Percentiles rank a stretch among this genome's conserved stretches.
Conservation (phyloP, 2,113 vertebrate species). For the Carlito syrichta region DNA sequence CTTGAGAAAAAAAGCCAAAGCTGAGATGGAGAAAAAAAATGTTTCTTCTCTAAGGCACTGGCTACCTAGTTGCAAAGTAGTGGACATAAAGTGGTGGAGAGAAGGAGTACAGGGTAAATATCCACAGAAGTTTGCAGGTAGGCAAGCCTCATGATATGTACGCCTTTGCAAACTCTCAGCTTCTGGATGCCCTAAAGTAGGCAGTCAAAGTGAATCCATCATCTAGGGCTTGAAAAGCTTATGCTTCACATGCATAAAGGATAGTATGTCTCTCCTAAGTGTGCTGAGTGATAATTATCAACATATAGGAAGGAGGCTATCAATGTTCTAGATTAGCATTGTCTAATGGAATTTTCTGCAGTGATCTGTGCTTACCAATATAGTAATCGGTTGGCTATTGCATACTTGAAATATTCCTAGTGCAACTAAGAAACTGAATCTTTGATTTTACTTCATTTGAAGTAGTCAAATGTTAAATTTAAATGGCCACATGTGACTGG, state of each 20-base stretch:
- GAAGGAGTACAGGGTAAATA: not conserved
- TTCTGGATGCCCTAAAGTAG: not conserved
- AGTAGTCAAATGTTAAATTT: not conserved
- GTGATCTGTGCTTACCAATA: not conserved
- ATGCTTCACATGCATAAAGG: not conserved
- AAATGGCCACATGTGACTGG: not conserved
- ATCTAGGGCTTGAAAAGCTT: not conserved
- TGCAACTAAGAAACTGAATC: not conserved
- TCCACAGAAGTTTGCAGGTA: not conserved
- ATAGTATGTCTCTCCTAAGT: not conserved
- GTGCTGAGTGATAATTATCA: not conserved
- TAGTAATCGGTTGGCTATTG: not conserved
- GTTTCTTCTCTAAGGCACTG: not conserved
- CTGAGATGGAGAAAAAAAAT: not conserved
- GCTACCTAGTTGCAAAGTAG: not conserved
- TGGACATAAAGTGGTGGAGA: not conserved
- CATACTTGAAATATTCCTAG: not conserved
- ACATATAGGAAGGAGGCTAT: not conserved
- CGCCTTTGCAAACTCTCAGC: not conserved
- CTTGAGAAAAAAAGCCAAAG: not conserved
- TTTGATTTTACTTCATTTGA: not conserved
- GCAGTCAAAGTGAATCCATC: not conserved
- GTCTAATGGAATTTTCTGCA: not conserved
- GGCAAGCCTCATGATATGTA: not conserved
- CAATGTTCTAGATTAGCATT: not conserved